These are phyloP conservation scores for Falcunculus frontatus DNA, from an alignment of 2,113 vertebrate species.

Conservation along the genomic window DNA sequence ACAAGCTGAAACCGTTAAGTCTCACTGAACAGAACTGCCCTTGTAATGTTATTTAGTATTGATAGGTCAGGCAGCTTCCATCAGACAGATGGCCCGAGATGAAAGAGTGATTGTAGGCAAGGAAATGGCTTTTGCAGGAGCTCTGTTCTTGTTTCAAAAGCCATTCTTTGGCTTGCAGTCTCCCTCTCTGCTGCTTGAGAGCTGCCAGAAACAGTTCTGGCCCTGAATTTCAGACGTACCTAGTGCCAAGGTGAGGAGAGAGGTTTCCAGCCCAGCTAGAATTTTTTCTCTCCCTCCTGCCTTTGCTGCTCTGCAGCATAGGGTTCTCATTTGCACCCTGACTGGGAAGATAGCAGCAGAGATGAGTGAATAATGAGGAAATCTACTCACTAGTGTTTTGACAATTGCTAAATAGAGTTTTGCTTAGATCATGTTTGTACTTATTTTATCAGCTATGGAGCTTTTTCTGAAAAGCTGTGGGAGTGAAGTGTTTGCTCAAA, in stretches of 20 bases:
- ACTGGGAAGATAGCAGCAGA: neutral
- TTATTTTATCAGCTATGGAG: constrained; percentile 21
- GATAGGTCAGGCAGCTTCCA: neutral
- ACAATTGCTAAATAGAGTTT: constrained; percentile 42
- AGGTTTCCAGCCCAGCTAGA: neutral
- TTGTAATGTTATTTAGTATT: neutral
- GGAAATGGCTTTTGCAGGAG: constrained; percentile 29
- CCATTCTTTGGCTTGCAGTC: neutral
- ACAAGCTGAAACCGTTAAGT: neutral
- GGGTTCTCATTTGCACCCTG: neutral
- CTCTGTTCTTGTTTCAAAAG: constrained; percentile 24
- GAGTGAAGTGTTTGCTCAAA: constrained; percentile 52
- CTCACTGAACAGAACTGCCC: neutral
- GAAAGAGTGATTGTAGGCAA: constrained; percentile 22
- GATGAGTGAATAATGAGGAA: constrained; percentile 10
- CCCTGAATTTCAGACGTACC: neutral
- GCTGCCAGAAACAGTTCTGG: constrained; percentile 29
- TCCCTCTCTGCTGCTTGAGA: neutral
- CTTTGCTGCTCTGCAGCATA: neutral
- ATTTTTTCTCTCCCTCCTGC: neutral
- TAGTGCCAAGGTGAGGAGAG: neutral
- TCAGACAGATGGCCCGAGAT: constrained; percentile 18
- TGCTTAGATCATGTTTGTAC: constrained; percentile 42
- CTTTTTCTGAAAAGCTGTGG: constrained; percentile 45
- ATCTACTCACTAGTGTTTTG: constrained; percentile 35